Evolutionary conservation across 2,797 vertebrate genomes (phyloP).

Genomic region (Pelobates cultripes): DNA sequence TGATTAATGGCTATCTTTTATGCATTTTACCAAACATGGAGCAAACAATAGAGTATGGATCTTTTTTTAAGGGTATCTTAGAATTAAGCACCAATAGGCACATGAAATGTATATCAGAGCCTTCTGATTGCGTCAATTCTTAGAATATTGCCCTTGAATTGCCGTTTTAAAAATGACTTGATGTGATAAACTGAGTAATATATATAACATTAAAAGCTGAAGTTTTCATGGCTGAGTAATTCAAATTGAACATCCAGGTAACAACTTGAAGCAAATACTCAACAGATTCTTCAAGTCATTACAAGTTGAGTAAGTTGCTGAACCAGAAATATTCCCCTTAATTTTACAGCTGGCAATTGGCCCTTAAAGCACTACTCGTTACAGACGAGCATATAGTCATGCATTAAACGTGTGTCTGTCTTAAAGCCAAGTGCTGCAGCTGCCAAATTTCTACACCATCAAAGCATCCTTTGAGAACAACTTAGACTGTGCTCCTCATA

Average conservation of each 20-base stretch:
- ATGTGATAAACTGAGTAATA: background rate
- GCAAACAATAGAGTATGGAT: too few relatives aligned
- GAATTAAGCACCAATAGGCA: too few relatives aligned
- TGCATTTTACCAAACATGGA: too few relatives aligned
- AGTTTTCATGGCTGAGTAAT: constrained; percentile 1
- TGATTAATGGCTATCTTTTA: too few relatives aligned
- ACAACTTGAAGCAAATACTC: constrained; percentile 54
- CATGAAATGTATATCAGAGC: too few relatives aligned
- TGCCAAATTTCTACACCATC: constrained; percentile 42
- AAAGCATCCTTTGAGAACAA: constrained; percentile 50
- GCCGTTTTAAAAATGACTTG: background rate
- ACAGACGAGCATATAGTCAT: constrained; percentile 31
- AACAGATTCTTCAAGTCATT: constrained; percentile 26
- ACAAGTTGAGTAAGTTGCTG: constrained; percentile 39
- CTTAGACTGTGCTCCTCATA: constrained; percentile 39
- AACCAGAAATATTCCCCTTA: background rate
- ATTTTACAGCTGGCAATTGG: constrained; percentile 32
- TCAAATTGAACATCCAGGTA: constrained; percentile 36
- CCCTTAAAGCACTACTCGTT: constrained; percentile 43
- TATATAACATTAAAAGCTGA: background rate
- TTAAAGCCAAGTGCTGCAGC: constrained; percentile 48
- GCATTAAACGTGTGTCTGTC: constrained; percentile 7
- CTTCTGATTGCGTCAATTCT: too few relatives aligned
- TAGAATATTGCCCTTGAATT: background rate
- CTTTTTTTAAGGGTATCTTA: too few relatives aligned